A percentile compares a stretch with the other conserved stretches of the same genome.
These are phyloP conservation scores for Argentina silus DNA, from an alignment of 2,797 vertebrate genomes.

Conservation along the genomic window DNA sequence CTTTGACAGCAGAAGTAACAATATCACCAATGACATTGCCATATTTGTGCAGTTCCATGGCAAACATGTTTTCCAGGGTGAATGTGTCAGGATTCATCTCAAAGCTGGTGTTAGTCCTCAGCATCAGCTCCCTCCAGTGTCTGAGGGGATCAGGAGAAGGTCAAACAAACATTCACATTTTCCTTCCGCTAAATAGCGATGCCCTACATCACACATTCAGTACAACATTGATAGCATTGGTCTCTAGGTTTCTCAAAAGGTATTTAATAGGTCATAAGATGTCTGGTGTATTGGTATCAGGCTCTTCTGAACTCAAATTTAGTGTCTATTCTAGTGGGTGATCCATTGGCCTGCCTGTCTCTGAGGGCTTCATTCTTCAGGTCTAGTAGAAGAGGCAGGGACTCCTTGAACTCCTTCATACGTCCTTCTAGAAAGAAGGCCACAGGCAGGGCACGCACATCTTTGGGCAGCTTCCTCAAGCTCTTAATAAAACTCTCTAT, in stretches of 20 bases:
- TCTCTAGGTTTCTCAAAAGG: not conserved
- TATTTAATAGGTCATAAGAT: not conserved
- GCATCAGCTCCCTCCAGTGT: constrained; percentile 94
- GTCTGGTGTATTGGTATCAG: not conserved
- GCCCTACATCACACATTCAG: not conserved
- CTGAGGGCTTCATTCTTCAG: constrained; percentile 93
- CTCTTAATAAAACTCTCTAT: constrained; percentile 84
- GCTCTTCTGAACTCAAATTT: not conserved
- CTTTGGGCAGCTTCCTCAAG: constrained; percentile 83
- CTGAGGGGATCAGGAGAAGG: constrained; percentile 57
- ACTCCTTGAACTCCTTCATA: constrained; percentile 93
- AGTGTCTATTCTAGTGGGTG: not conserved
- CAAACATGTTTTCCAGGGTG: constrained; percentile 96
- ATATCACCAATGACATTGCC: constrained; percentile 86
- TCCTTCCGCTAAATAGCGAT: not conserved
- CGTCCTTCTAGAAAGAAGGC: constrained; percentile 84
- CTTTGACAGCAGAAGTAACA: constrained; percentile 89
- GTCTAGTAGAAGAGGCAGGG: constrained; percentile 90
- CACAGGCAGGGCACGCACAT: constrained; percentile 78
- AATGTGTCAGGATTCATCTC: constrained; percentile 89
- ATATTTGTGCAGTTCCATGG: constrained; percentile 92
- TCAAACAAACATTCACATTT: not conserved
- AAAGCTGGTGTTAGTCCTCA: constrained; percentile 84
- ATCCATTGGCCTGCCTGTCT: constrained; percentile 81
- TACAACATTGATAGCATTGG: not conserved